These are phyloP conservation scores for Aquatica leii DNA, from an alignment of 2,888 invertebrate species.

Conservation along the genomic window DNA sequence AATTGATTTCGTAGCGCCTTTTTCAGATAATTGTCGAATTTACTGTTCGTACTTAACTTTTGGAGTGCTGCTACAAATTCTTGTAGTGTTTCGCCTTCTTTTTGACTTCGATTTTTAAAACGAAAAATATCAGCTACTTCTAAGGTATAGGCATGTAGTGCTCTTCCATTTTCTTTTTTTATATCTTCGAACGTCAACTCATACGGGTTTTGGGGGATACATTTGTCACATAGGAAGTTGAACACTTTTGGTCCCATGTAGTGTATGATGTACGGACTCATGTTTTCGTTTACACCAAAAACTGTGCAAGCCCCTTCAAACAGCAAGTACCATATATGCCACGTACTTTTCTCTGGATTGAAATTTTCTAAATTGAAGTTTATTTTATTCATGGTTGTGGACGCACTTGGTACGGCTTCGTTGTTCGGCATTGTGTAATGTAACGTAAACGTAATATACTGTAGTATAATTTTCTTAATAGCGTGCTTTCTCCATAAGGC, in stretches of 20 bases:
- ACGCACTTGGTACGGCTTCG: no score
- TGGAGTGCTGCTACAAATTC: conserved; percentile 3
- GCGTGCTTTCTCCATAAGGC: neutral
- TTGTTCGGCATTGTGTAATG: no score
- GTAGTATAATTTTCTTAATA: neutral
- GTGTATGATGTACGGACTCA: neutral
- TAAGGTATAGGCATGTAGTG: neutral
- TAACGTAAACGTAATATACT: neutral
- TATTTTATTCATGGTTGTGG: neutral
- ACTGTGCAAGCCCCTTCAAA: neutral
- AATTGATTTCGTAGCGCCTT: conserved; percentile 4
- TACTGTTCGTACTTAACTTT: neutral
- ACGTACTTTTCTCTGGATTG: neutral
- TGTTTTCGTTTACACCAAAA: neutral
- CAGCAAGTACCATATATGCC: neutral
- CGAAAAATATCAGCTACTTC: neutral
- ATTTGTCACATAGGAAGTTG: neutral
- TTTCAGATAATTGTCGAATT: neutral
- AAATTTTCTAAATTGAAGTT: neutral
- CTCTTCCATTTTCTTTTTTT: neutral
- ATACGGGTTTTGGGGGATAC: neutral
- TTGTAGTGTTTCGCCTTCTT: neutral
- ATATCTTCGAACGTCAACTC: neutral
- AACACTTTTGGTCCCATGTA: conserved; percentile 6
- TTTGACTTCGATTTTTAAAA: neutral